Base-by-base conservation (phyloP, 2,888 invertebrate species). In the Antheraea assamensis region DNA sequence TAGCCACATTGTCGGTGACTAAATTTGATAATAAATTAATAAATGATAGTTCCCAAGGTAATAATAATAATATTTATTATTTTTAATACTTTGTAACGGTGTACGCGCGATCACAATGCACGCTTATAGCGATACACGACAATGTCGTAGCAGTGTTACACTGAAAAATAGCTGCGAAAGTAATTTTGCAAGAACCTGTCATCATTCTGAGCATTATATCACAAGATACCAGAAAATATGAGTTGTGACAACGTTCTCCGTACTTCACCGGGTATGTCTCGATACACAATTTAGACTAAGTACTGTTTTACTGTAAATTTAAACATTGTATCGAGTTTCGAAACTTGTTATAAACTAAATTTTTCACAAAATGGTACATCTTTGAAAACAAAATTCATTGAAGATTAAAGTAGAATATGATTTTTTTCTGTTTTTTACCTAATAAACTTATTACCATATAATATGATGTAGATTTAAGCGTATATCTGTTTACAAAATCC, bases 61-160 rank as follows among this genome's bases (percentile, higher is more conserved):
- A 84, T 86, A 87, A 86, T n/a, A n/a, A n/a, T n/a, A n/a, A n/a
- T n/a, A n/a, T 87, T 88, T 84, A 83, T 80, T 83, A 85, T 88
- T 87, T 85, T 85, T 84, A 81, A 83, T 83, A 83, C 83, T 86
- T 86, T 84, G 86, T 84, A 76, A 78, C 78, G 77, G 71, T 78
- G 81, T 85, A 80, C 82, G 81, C 82, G 81, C 83, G 86, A 85
- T 86, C 86, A 89, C 87, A 89, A 88, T 87, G 83, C 83, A 83
- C 78, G 84, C 82, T 84, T 76, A 79, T 76, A 78, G 83, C 85
- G 78, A 90, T 91, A 88, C 89, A 89, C 91, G 88, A 89, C 81
- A 82, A 79, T 78, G 80, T 76, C 77, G 61, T 78, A 75, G 74
- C 77, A 76, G 80, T 78, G 73, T 77, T 7, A 21, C 27, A 3